Evolutionary conservation across 2,888 invertebrate species (phyloP), one percentile per base, ranked within the genome.

Genomic region (Didymodactylos carnosus): DNA sequence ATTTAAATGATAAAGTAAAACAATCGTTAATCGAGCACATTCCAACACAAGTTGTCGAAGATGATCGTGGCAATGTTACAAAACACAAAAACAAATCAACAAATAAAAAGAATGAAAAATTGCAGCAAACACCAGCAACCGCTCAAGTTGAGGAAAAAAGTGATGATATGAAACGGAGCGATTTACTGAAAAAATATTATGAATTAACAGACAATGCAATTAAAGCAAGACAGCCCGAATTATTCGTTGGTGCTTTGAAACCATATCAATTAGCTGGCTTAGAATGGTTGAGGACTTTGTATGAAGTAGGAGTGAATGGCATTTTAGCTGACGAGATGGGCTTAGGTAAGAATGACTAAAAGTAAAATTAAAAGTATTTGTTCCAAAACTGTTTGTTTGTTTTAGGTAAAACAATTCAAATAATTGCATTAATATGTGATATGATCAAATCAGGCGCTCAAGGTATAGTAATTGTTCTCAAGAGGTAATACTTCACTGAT

Each of bases 241-340:
- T 35, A 29, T 62, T 62, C 35, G n/a, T 35, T 29, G 62, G 62
- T 8, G 16, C 62, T n/a, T n/a, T 62, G 19, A 62, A 62, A 62
- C 62, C 62, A 14, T 62, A 98, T 82, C 98, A 98, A 85, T 88
- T 92, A 78, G 41, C 88, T 87, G 94, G 94, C 77, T 85, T 94
- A 76, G 94, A 95, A 84, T 95, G 94, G 94, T 85, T 95, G 80
- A 93, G 94, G 0, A 94, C 94, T 0, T 84, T 95, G 62, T 94
- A 93, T 84, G 94, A 94, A 83, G 95, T 95, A 83, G 94, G 94
- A 83, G 84, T 95, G 75, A 95, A 95, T 81, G 94, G 94, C 43
- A 75, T 73, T 27, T 23, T 74, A 14, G 75, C 73, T 70, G 73
- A 73, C 39, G 75, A 73, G 46, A 75, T 73, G 73, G 75, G 73